phyloP scores from a whole-genome alignment of 1,140 invertebrate genomes.

The Dryas iulia region DNA sequence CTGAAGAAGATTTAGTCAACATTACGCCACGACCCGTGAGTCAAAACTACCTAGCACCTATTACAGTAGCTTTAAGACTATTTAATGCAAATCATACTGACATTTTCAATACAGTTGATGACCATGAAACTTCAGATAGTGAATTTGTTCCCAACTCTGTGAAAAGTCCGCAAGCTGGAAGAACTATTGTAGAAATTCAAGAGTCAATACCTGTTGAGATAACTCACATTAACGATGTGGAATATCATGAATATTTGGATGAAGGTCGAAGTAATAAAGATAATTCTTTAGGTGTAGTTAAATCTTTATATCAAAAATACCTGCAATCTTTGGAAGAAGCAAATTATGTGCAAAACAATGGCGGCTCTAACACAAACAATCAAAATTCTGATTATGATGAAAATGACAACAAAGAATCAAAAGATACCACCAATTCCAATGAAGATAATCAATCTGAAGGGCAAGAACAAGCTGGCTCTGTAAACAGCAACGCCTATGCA shows the following conservation, averaged over 20 bases:
- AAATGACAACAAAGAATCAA: constrained; percentile 39
- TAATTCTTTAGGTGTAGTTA: constrained; percentile 43
- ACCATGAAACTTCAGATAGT: constrained; percentile 63
- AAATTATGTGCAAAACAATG: constrained; percentile 47
- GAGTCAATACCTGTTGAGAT: constrained; percentile 80
- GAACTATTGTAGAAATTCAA: constrained; percentile 81
- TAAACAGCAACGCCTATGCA: constrained; percentile 44
- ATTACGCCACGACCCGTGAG: constrained; percentile 77
- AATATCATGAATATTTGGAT: constrained; percentile 77
- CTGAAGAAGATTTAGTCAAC: constrained; percentile 45
- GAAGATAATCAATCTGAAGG: constrained; percentile 54
- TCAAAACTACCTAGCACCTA: constrained; percentile 79
- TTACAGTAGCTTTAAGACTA: constrained; percentile 78
- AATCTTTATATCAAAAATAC: constrained; percentile 60
- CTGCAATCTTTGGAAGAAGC: constrained; percentile 46
- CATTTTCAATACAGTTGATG: constrained; percentile 52
- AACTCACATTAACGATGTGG: constrained; percentile 72
- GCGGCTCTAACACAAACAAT: constrained; percentile 43
- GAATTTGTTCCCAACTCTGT: constrained; percentile 55
- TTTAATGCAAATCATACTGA: constrained; percentile 65
- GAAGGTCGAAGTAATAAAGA: constrained; percentile 61
- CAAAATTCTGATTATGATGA: constrained; percentile 40
- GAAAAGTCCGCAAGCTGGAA: constrained; percentile 54
- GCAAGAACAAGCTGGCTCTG: constrained; percentile 41
- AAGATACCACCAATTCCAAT: constrained; percentile 53